Base-by-base conservation (phyloP, 2,113 vertebrate genomes). In the Stercorarius parasiticus region DNA sequence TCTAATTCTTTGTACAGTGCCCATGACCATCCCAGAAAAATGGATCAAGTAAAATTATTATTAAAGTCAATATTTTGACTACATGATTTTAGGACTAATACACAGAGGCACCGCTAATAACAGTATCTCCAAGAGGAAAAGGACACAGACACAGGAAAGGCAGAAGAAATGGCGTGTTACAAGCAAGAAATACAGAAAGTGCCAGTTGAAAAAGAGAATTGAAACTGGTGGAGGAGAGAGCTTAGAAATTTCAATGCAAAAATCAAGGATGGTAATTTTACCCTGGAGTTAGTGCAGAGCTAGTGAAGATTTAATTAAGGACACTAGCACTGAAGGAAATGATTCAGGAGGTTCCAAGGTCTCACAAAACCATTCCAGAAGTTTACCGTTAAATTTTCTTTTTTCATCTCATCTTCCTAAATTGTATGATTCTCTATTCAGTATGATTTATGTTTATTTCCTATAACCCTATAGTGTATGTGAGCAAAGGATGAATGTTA, bases 391-490 rank as follows among this genome's bases (percentile, higher is more conserved):
- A 3, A 38, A 11, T 69, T 70, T 80, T 36, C 43, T 71, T 74
- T 62, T 30, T 29, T 71, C 9, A 43, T 61, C 12, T 71, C 16
- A 55, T 71, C 43, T 71, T 69, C 38, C 64, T 61, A 71, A 82
- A 40, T 30, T 23, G 25, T 49, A 49, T 40, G 25, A 21, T 25
- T 88, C 72, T 83, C 36, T 83, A 69, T 72, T 88, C 36, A 74
- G 40, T 72, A 43, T 47, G 12, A 47, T 66, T 91, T 91, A 25
- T 83, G 47, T 89, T 96, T 97, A 50, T 96, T 97, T 95, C 94
- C 64, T 53, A 13, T 59, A 61, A 65, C 38, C 78, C 36, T 40
- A 21, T 23, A 59, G 19, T 27, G 9, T 62, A 29, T 74, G 14
- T 64, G 27, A 91, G 59, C 34, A 95, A 82, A 88, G 45, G 23